Base-by-base conservation (phyloP, 2,888 invertebrate genomes). In the Sthenelais limicola region DNA sequence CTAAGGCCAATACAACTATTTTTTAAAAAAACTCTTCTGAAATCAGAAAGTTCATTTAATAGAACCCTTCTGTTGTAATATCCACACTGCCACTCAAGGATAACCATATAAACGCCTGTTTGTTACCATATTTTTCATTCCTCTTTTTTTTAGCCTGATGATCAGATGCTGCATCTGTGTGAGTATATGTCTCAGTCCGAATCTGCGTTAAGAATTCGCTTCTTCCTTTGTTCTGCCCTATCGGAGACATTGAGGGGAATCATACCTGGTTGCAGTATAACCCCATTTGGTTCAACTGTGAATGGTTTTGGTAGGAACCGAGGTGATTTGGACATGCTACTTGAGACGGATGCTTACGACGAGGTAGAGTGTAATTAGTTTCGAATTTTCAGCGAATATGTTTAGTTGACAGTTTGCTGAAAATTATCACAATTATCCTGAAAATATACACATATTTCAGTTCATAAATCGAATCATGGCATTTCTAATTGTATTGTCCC, bases 231-330 rank as follows among this genome's bases (percentile, higher is more conserved):
- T 28, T 28, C 38, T 3, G 43, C 58, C 21, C 33, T 78, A 18
- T 71, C 77, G 51, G 62, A 58, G 18, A 49, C 73, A 24, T 43
- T 74, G 35, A n/a, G 52, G 18, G 68, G 74, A 38, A 26, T 77
- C 3, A 67, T 78, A 24, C 75, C 68, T 1, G 28, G 43, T 28
- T 67, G 73, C 26, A 18, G 32, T 18, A 68, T 75, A 38, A 43
- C 28, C 7, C 96, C 95, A 0, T 97, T 96, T 88, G 97, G 97
- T 0, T 97, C 96, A 0, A 93, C 95, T 0, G 93, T 96, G 0
- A 96, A 94, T 89, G 94, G 96, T 0, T 95, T 93, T 86, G 96
- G 96, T 7, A 48, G 56, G 35, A 47, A 62, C 56, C 70, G 75
- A 54, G 68, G 73, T 52, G 76, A 74, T 35, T 21, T 77, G 7